Base-by-base conservation (phyloP, 2,113 vertebrate species). In the Triplophysa rosa region DNA sequence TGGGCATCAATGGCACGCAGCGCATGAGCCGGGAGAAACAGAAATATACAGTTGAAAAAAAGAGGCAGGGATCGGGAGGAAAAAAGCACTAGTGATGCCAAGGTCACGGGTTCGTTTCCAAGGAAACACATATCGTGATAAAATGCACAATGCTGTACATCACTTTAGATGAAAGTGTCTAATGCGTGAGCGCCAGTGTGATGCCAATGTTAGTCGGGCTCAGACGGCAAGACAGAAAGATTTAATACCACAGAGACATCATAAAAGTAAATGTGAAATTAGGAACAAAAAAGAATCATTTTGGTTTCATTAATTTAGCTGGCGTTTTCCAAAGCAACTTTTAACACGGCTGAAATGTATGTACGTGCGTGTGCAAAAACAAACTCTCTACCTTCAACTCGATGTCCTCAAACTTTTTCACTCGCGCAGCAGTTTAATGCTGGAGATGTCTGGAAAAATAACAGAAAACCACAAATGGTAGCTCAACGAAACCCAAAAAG, bases 401-500 rank as follows among this genome's bases (percentile, higher is more conserved):
- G 29, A 63, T 29, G 23, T 21, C 21, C 72, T 52, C 49, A 65
- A 76, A 65, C n/a, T 24, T 37, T 61, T 49, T 7, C 61, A 52
- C 45, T 8, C 13, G 29, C 49, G 66, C 62, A 65, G 62, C 62
- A 54, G 26, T 58, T 58, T 58, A 58, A 77, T 17, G 17, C 61
- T 45, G 62, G 49, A 65, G 14, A 65, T 33, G 62, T 52, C 42
- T n/a, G 16, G 26, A 65, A 66, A 77, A 65, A 77, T 33, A 54
- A 59, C 40, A 29, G 61, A 64, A 52, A 37, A 37, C 23, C 45
- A 21, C 42, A 37, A 37, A 49, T 65, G 61, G 33, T 64, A 65
- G 26, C 42, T 65, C 73, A 64, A 65, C 6, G 2, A 65, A 77
- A 64, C 49, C 24, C 74, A 66, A 23, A 77, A 65, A 77, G 74